Evolutionary conservation across 2,113 vertebrate species (phyloP).

Genomic region (Tachuris rubrigastra): DNA sequence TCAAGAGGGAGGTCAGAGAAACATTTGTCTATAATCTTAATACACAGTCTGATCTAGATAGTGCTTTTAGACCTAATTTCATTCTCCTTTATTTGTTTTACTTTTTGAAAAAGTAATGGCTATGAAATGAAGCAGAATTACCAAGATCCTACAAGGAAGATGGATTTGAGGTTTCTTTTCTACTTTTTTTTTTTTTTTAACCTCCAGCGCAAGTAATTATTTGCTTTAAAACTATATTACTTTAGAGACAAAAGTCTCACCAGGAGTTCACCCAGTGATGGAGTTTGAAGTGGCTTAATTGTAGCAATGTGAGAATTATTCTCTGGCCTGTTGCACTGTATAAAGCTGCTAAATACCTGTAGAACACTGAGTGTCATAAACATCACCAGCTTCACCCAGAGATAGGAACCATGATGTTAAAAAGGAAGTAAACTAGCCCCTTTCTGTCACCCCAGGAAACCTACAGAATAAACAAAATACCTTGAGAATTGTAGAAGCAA

Average conservation of each 20-base stretch:
- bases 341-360: background rate
- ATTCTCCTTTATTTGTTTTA: background rate
- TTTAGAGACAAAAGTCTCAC: background rate
- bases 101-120: background rate
- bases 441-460: background rate
- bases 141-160: background rate
- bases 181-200: background rate
- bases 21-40: background rate
- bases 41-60: background rate
- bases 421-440: background rate
- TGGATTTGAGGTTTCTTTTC: background rate
- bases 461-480: background rate
- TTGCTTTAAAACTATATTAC: constrained; percentile 2
- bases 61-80: background rate
- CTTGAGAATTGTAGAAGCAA: background rate
- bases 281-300: background rate
- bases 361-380: background rate
- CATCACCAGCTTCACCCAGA: background rate
- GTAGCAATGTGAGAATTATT: background rate
- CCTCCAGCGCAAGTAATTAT: background rate
- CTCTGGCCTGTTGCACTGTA: background rate
- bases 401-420: background rate
- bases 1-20: background rate
- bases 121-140: background rate
- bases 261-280: background rate